Base-by-base conservation (phyloP, 2,113 vertebrate species). In the Myrmophylax atrothorax region DNA sequence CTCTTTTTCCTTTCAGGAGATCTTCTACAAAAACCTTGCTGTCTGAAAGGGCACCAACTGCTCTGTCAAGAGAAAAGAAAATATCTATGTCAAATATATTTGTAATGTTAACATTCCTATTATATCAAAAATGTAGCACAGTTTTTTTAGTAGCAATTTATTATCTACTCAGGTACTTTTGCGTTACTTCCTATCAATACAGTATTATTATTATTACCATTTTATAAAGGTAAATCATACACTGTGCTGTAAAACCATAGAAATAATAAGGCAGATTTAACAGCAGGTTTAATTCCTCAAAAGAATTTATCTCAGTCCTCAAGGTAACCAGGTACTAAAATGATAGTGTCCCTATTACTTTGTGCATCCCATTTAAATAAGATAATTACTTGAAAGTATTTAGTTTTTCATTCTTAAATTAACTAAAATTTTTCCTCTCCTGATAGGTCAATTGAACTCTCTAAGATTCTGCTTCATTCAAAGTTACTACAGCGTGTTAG, bases 1-100 rank as follows among this genome's bases (percentile, higher is more conserved):
- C 95, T 6, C 85, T 96, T 96, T 94, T 97, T 97, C 98, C 98
- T 95, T 97, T 97, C 77, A 99, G 98, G 76, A 99, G 97, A 83
- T 98, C 96, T 59, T 97, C 98, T 92, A 99, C 83, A 84, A 95
- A 95, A 9, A 93, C 89, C 96, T 98, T 97, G 87, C 98, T 97
- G 93, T 98, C 98, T 93, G 96, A 97, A 97, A 99, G 96, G 60
- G 98, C 98, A 83, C 94, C 95, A 59, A 97, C 95, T 64, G 99
- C 99, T 91, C 99, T 99, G 77, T 69, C 23, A 80, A 94, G 68
- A 97, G 29, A 87, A 89, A 78, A 96, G 60, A 94, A 93, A 79
- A 69, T 10, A 66, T 6, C n/a, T 13, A 23, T 15, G 44, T 24
- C 38, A 94, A 72, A 92, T 58, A 25, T n/a, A 82, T 81, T 75